phyloP scores from a whole-genome alignment of 2,888 invertebrate species.

The Metopia argyrocephala region DNA sequence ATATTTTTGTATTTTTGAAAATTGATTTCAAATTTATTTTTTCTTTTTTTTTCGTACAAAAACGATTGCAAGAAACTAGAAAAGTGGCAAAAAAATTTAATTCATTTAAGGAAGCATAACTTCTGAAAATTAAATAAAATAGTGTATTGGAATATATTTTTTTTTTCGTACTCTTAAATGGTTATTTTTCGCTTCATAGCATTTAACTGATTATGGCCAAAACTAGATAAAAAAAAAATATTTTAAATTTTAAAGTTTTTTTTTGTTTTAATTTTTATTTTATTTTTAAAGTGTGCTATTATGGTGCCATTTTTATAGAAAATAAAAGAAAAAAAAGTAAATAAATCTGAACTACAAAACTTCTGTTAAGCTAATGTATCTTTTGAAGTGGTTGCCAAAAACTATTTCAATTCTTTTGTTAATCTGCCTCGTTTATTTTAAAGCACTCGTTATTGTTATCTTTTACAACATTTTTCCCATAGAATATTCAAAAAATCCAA shows the following conservation, averaged over 20 bases:
- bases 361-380: slow-evolving; percentile 62
- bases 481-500: slow-evolving; percentile 23
- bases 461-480: no score
- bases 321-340: slow-evolving; percentile 17
- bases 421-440: slow-evolving; percentile 56
- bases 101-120: no score
- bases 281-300: no score
- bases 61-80: no score
- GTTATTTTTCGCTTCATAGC: not conserved
- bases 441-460: slow-evolving; percentile 55
- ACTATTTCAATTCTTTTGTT: slow-evolving; percentile 52
- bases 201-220: not conserved
- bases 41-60: no score
- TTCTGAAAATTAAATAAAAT: no score
- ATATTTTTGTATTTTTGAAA: no score
- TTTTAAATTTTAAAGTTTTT: not conserved
- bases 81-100: no score
- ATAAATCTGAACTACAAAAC: slow-evolving; percentile 24
- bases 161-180: not conserved
- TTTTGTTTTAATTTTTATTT: no score
- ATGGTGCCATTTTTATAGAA: no score
- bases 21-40: no score
- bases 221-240: not conserved
- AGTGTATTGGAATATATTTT: not conserved
- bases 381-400: slow-evolving; percentile 62